These are phyloP conservation scores for Pachydiplax longipennis DNA, from an alignment of 2,888 invertebrate species.

Conservation along the genomic window DNA sequence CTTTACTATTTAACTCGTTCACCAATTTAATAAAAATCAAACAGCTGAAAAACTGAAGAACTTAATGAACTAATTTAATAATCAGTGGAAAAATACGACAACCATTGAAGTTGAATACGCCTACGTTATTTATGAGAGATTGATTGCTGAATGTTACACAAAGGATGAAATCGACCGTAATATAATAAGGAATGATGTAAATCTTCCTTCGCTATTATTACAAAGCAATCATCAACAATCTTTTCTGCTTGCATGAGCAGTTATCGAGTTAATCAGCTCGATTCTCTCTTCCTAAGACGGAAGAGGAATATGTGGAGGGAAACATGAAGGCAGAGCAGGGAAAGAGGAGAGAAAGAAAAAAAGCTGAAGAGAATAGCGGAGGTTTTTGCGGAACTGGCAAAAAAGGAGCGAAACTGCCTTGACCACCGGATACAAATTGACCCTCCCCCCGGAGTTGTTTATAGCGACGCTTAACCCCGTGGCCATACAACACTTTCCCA, in stretches of 20 bases:
- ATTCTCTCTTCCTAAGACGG: neutral
- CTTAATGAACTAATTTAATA: too few species aligned
- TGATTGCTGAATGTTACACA: too few species aligned
- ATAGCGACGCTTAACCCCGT: slow-evolving; percentile 6
- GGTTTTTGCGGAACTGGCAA: slow-evolving; percentile 16
- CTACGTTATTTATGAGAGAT: too few species aligned
- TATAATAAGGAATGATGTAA: too few species aligned
- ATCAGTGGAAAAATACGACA: too few species aligned
- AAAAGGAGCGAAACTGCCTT: slow-evolving; percentile 31
- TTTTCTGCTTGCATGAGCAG: neutral
- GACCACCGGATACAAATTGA: slow-evolving; percentile 43
- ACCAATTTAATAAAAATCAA: too few species aligned
- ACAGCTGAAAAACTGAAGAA: too few species aligned
- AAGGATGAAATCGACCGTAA: too few species aligned
- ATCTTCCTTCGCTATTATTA: too few species aligned
- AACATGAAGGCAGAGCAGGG: neutral
- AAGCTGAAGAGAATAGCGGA: neutral
- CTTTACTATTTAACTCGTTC: too few species aligned
- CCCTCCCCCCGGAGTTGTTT: slow-evolving; percentile 28
- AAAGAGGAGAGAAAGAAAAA: neutral
- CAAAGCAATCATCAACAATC: too few species aligned
- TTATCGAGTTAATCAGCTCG: neutral
- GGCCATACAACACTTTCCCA: slow-evolving; percentile 5
- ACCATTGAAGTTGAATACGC: too few species aligned
- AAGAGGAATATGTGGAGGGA: neutral